Conservation (phyloP, 2,888 invertebrate species). For the Eupithecia vulgata region DNA sequence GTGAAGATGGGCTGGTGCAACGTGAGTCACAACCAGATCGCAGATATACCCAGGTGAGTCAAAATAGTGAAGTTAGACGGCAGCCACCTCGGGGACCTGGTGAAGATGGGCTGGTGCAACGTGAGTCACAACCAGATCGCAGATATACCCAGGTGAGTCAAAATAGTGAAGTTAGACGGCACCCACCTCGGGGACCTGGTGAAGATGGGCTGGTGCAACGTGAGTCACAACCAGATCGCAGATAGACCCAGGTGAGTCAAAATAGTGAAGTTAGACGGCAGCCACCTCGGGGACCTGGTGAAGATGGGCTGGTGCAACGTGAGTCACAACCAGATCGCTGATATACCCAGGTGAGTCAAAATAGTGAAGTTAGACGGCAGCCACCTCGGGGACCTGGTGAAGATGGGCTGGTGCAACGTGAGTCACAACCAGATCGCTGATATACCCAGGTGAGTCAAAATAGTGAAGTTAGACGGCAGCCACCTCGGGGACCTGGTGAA, state of each 20-base stretch:
- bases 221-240: conserved; percentile 90
- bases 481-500: conserved; percentile 93
- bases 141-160: conserved; percentile 91
- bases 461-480: conserved; percentile 90
- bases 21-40: conserved; percentile 91
- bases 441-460: conserved; percentile 91
- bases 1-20: conserved; percentile 93
- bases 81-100: conserved; percentile 91
- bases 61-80: conserved; percentile 92
- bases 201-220: conserved; percentile 92
- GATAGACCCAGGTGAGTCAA: conserved; percentile 92
- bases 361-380: conserved; percentile 91
- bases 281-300: conserved; percentile 91
- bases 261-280: conserved; percentile 91
- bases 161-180: conserved; percentile 91
- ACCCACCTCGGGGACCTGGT: conserved; percentile 92
- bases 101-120: conserved; percentile 93
- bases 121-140: conserved; percentile 91
- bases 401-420: conserved; percentile 92
- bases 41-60: conserved; percentile 91
- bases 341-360: conserved; percentile 92
- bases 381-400: conserved; percentile 92
- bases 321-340: conserved; percentile 91
- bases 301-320: conserved; percentile 93
- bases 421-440: conserved; percentile 92